Conservation (phyloP, 2,888 invertebrate genomes). For the Amaurobius ferox region DNA sequence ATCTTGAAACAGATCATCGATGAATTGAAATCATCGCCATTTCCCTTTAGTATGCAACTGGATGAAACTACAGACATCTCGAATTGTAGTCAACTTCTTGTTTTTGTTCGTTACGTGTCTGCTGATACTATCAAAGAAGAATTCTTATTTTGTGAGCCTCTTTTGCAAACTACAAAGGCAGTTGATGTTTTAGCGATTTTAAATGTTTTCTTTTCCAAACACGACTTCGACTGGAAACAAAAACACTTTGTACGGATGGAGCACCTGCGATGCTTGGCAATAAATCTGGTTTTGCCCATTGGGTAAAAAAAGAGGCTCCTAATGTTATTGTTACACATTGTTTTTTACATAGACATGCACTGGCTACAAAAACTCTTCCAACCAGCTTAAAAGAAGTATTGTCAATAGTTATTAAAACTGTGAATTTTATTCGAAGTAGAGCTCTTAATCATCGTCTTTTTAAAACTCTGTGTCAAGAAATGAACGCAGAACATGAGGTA, state of each 20-base stretch:
- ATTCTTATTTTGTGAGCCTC: too few relatives aligned
- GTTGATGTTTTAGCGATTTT: too few relatives aligned
- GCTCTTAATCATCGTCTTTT: conserved; percentile 48
- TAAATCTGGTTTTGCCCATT: too few relatives aligned
- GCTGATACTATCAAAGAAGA: conserved; percentile 32
- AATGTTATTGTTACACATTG: conserved; percentile 21
- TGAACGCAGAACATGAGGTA: conserved; percentile 48
- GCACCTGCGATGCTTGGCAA: too few relatives aligned
- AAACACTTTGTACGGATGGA: too few relatives aligned
- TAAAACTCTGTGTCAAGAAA: conserved; percentile 51
- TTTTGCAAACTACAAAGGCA: too few relatives aligned
- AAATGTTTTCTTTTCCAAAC: too few relatives aligned
- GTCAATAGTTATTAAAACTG: too few relatives aligned
- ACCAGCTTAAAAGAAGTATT: conserved; percentile 49
- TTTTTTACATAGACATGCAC: conserved; percentile 47
- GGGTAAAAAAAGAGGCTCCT: conserved; percentile 34
- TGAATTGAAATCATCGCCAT: background rate
- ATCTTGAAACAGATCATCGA: conserved; percentile 1
- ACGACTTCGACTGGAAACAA: too few relatives aligned
- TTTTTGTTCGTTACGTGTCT: conserved; percentile 32
- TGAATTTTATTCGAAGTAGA: conserved; percentile 38
- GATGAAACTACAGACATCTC: conserved; percentile 78
- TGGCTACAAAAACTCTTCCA: conserved; percentile 50
- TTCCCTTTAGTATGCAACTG: conserved; percentile 16
- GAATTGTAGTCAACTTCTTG: conserved; percentile 19